Conservation (phyloP, 2,113 vertebrate genomes). For the Puntigrus tetrazona region DNA sequence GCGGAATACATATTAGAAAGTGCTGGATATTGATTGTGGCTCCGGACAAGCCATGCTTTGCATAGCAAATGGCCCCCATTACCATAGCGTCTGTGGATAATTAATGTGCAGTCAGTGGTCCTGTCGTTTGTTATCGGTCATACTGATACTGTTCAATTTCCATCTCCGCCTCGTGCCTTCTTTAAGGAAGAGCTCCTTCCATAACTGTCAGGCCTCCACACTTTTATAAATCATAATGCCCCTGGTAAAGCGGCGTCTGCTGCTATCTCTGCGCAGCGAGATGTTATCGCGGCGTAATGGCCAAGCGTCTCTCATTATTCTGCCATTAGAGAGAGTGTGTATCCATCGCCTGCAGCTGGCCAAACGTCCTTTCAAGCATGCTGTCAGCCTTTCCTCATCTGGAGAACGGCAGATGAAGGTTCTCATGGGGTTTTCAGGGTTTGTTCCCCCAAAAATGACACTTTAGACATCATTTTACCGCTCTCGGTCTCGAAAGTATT, state of each 20-base stretch:
- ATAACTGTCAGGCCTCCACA: slow-evolving; percentile 70
- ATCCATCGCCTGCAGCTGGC: slow-evolving; percentile 62
- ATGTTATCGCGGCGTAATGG: slow-evolving; percentile 70
- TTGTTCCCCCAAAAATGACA: slow-evolving; percentile 5
- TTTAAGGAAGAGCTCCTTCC: slow-evolving; percentile 73
- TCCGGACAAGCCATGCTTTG: slow-evolving; percentile 80
- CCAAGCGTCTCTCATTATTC: slow-evolving; percentile 73
- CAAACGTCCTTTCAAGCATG: slow-evolving; percentile 66
- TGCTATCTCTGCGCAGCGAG: slow-evolving; percentile 66
- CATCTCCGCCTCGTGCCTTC: slow-evolving; percentile 77
- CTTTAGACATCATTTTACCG: background rate
- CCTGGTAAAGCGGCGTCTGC: slow-evolving; percentile 74
- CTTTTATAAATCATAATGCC: slow-evolving; percentile 81
- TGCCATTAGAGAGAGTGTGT: slow-evolving; percentile 68
- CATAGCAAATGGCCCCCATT: slow-evolving; percentile 84
- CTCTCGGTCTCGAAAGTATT: too few species aligned
- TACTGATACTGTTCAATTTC: slow-evolving; percentile 81
- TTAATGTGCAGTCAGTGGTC: slow-evolving; percentile 85
- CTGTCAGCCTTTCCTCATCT: slow-evolving; percentile 48
- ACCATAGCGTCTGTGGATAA: slow-evolving; percentile 84
- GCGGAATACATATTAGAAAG: slow-evolving; percentile 80
- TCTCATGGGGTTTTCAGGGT: background rate
- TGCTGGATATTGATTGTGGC: slow-evolving; percentile 84
- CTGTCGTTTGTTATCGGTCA: slow-evolving; percentile 81
- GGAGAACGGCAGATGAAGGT: background rate